These are phyloP conservation scores for Macrotis lagotis DNA, from an alignment of 2,113 vertebrate genomes.

Conservation along the genomic window DNA sequence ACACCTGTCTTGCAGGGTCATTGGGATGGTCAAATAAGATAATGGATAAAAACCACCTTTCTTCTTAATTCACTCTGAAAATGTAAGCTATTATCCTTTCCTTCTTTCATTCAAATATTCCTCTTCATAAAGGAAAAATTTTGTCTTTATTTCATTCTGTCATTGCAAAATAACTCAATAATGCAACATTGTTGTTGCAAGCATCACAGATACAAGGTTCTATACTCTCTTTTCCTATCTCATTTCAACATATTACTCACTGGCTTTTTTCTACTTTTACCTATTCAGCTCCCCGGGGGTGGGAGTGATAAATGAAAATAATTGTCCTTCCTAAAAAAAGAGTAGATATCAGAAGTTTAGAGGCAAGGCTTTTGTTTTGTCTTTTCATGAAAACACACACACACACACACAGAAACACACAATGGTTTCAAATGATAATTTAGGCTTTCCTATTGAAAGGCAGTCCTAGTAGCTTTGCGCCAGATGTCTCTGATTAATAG, in stretches of 20 bases:
- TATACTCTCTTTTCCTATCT: background rate
- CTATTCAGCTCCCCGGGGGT: conserved; percentile 57
- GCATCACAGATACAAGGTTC: conserved; percentile 18
- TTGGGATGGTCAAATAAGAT: background rate
- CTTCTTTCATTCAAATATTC: conserved; percentile 23
- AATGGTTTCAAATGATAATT: conserved; percentile 72
- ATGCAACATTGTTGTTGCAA: background rate
- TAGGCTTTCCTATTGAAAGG: conserved; percentile 33
- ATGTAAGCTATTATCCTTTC: background rate
- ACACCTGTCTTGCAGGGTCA: background rate
- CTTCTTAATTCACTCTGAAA: background rate
- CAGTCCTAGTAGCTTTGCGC: conserved; percentile 55
- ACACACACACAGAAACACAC: background rate
- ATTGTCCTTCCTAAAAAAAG: conserved; percentile 64
- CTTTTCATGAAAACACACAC: conserved; percentile 48
- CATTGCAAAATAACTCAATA: background rate
- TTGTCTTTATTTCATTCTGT: background rate
- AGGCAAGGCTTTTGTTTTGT: conserved; percentile 61
- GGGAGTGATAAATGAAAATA: conserved; percentile 60
- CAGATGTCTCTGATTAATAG: conserved; percentile 76
- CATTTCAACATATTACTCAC: conserved; percentile 55
- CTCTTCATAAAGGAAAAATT: background rate
- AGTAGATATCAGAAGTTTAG: conserved; percentile 57
- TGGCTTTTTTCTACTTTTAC: conserved; percentile 58
- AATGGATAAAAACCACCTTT: background rate